Percentiles rank a stretch among this genome's conserved stretches.
These are phyloP conservation scores for Lamproptera curius DNA, from an alignment of 2,888 invertebrate genomes.

Conservation along the genomic window DNA sequence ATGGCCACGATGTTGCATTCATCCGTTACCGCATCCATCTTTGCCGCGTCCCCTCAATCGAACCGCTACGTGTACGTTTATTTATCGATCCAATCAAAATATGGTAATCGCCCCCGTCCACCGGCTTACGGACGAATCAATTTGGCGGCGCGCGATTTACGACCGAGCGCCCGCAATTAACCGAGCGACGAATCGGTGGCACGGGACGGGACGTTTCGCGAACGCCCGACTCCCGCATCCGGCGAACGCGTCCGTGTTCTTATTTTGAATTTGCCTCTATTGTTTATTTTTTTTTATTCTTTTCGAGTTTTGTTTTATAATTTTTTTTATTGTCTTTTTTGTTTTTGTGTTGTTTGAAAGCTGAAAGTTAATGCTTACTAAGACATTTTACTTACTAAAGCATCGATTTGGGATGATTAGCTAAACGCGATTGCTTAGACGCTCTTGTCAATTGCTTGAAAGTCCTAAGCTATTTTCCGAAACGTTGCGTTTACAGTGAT, in stretches of 20 bases:
- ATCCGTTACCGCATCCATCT: too few species aligned
- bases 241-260: constrained; percentile 67
- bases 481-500: too few species aligned
- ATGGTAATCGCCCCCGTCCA: constrained; percentile 55
- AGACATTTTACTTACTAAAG: too few species aligned
- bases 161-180: constrained; percentile 72
- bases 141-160: constrained; percentile 68
- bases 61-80: constrained; percentile 55
- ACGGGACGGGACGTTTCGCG: constrained; percentile 75
- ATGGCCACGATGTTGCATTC: constrained; percentile 46
- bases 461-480: too few species aligned
- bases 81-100: constrained; percentile 71
- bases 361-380: too few species aligned
- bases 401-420: too few species aligned
- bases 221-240: constrained; percentile 77
- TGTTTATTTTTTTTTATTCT: not conserved
- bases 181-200: constrained; percentile 75
- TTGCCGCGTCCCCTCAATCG: constrained; percentile 53
- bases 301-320: too few species aligned
- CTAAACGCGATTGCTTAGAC: too few species aligned
- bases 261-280: constrained; percentile 65
- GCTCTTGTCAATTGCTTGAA: too few species aligned
- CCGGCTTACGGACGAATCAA: constrained; percentile 58
- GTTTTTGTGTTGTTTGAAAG: not conserved
- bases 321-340: not conserved